These are phyloP conservation scores for Danaus chrysippus DNA, from an alignment of 2,888 invertebrate genomes.

Conservation along the genomic window DNA sequence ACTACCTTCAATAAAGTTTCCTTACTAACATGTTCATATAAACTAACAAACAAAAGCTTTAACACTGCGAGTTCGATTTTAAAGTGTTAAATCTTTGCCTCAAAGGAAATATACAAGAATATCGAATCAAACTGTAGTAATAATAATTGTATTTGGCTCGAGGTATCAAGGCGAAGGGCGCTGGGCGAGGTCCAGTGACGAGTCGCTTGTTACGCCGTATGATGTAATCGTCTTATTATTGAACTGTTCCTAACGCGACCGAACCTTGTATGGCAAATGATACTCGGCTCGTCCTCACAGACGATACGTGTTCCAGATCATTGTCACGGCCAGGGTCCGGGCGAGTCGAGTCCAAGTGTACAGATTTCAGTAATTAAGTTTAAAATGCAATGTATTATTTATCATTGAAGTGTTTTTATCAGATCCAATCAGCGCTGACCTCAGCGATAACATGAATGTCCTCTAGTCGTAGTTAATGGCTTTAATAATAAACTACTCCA, in stretches of 20 bases:
- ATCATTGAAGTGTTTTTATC: conserved; percentile 27
- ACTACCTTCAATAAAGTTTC: not conserved
- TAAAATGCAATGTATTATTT: conserved; percentile 10
- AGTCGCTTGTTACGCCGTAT: conserved; percentile 31
- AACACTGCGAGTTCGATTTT: too few relatives aligned
- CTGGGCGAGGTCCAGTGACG: conserved; percentile 38
- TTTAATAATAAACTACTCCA: conserved; percentile 19
- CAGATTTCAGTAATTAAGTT: not conserved
- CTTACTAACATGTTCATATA: not conserved
- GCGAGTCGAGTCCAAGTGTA: not conserved
- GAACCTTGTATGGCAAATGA: too few relatives aligned
- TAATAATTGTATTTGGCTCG: conserved; percentile 38
- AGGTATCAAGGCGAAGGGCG: conserved; percentile 46
- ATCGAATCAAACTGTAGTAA: conserved; percentile 17
- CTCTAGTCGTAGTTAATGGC: conserved; percentile 17
- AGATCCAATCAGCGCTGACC: conserved; percentile 29
- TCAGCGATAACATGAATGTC: conserved; percentile 35
- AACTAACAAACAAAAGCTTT: too few relatives aligned
- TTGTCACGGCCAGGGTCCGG: too few relatives aligned
- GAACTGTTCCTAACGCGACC: conserved; percentile 15
- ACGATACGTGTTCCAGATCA: too few relatives aligned
- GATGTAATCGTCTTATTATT: conserved; percentile 19
- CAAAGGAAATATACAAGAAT: not conserved
- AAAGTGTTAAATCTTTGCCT: not conserved
- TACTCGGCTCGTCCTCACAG: too few relatives aligned